Evolutionary conservation across 2,113 vertebrate species (phyloP).

Genomic region (Oreochromis aureus): DNA sequence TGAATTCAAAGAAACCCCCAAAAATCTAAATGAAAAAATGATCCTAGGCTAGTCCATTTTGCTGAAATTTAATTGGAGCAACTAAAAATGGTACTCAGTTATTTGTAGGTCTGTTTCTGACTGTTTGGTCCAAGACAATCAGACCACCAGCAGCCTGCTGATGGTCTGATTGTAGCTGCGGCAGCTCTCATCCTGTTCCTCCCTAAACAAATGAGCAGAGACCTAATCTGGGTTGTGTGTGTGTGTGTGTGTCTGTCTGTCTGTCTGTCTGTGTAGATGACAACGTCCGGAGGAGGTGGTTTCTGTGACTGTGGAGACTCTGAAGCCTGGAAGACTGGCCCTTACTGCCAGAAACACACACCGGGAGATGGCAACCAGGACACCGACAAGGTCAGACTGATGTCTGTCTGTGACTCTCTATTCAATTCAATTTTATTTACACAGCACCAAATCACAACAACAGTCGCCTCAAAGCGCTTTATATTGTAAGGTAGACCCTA

Average conservation of each 20-base stretch:
- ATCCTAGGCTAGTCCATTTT: not conserved
- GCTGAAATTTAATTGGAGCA: not conserved
- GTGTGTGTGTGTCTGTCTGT: not conserved
- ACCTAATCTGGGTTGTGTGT: not conserved
- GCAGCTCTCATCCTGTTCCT: not conserved
- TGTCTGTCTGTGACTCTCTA: not conserved
- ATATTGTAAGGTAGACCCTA: no score
- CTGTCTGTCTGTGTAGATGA: constrained; percentile 79
- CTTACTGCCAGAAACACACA: constrained; percentile 91
- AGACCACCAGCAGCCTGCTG: not conserved
- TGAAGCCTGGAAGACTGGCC: constrained; percentile 95
- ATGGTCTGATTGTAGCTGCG: not conserved
- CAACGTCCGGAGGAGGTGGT: constrained; percentile 92
- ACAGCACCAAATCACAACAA: no score
- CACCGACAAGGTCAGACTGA: constrained; percentile 55
- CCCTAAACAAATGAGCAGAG: not conserved
- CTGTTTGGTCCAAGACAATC: not conserved
- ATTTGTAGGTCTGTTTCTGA: not conserved
- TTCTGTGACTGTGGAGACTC: constrained; percentile 98
- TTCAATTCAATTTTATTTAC: no score
- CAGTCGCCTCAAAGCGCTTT: no score
- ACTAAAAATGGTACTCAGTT: not conserved
- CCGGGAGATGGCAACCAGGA: constrained; percentile 67
- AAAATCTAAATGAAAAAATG: not conserved
- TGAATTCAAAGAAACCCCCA: not conserved